phyloP scores from a whole-genome alignment of 1,140 invertebrate genomes.

The Notospermus geniculatus region DNA sequence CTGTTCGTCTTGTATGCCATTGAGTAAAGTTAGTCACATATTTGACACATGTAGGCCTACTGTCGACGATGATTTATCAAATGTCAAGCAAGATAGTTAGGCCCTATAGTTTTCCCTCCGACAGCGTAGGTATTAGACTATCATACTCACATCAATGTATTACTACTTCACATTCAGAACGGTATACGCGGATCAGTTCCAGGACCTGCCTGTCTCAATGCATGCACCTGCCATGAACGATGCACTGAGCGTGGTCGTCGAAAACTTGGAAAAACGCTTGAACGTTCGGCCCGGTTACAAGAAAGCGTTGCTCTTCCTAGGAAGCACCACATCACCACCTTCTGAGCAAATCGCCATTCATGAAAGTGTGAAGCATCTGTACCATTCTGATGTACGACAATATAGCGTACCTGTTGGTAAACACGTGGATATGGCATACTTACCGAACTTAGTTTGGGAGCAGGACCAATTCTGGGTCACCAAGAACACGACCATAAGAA shows the following conservation, averaged over 20 bases:
- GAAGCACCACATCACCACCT: background rate
- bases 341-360: background rate
- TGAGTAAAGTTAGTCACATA: no score
- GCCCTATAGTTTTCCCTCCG: no score
- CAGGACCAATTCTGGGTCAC: background rate
- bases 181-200: no score
- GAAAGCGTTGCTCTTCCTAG: background rate
- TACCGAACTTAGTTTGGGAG: background rate
- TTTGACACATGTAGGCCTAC: no score
- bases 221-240: background rate
- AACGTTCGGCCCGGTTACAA: background rate
- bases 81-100: no score
- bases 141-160: no score
- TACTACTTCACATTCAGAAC: no score
- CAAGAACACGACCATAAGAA: no score
- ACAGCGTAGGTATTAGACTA: no score
- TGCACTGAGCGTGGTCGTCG: background rate
- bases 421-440: constrained; percentile 3
- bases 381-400: background rate
- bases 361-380: background rate
- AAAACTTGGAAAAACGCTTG: background rate
- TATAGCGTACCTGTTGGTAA: background rate
- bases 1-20: no score
- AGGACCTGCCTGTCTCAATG: background rate
- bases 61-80: no score